phyloP scores from a whole-genome alignment of 2,888 invertebrate genomes.

The Clusia tigrina region DNA sequence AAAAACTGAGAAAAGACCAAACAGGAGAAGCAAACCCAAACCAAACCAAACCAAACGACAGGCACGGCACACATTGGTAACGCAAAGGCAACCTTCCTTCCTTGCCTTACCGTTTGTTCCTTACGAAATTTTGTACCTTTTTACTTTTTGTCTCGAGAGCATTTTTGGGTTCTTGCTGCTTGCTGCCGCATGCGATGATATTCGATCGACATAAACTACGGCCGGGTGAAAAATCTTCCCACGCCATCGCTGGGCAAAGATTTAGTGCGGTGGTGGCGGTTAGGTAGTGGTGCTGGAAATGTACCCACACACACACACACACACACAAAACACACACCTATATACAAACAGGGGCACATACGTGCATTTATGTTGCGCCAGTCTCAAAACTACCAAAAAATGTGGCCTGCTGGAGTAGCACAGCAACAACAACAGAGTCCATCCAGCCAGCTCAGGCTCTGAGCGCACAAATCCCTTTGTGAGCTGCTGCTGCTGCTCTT shows the following conservation, averaged over 20 bases:
- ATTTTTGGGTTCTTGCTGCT: not conserved
- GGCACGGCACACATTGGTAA: not conserved
- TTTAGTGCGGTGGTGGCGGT: slow-evolving; percentile 23
- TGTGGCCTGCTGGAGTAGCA: not conserved
- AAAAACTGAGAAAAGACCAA: too few species aligned
- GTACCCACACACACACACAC: not conserved
- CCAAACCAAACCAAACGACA: not conserved
- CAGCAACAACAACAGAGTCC: too few species aligned
- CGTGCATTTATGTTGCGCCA: not conserved
- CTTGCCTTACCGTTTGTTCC: too few species aligned
- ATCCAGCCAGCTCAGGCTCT: too few species aligned
- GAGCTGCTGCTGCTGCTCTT: not conserved
- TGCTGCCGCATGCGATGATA: not conserved
- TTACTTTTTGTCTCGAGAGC: not conserved
- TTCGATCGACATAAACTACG: slow-evolving; percentile 22
- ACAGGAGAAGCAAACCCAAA: not conserved
- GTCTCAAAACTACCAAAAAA: not conserved
- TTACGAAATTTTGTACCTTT: not conserved
- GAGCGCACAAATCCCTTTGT: slow-evolving; percentile 1
- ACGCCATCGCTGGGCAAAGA: slow-evolving; percentile 53
- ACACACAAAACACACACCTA: not conserved
- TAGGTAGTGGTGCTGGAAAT: too few species aligned
- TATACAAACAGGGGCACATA: not conserved
- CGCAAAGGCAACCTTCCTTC: not conserved
- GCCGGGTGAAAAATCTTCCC: slow-evolving; percentile 61